Percentiles rank a stretch among this genome's conserved stretches.
Evolutionary conservation across 2,113 vertebrate species (phyloP).

Genomic region (Semicossyphus pulcher): DNA sequence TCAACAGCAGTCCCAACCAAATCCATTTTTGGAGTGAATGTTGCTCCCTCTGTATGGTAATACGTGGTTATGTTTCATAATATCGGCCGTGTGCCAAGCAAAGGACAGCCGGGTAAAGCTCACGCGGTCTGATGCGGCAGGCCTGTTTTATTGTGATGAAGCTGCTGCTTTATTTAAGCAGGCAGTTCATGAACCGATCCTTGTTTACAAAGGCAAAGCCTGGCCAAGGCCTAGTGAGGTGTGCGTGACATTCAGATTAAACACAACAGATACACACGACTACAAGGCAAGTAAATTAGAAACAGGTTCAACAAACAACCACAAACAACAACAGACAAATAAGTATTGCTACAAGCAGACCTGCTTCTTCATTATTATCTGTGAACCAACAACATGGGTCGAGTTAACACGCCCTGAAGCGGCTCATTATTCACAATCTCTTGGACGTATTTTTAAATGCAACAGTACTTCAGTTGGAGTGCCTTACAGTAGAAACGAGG

Average conservation of each 20-base stretch:
- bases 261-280: constrained; percentile 29
- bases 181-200: constrained; percentile 33
- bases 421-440: neutral
- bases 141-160: constrained; percentile 39
- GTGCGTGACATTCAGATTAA: constrained; percentile 46
- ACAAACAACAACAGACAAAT: constrained; percentile 19
- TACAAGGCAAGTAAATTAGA: constrained; percentile 2
- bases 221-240: constrained; percentile 12
- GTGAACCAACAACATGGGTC: neutral
- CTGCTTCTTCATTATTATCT: constrained; percentile 2
- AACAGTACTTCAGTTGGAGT: no score
- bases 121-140: constrained; percentile 8
- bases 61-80: constrained; percentile 54
- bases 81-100: constrained; percentile 26
- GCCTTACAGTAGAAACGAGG: no score
- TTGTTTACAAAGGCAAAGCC: constrained; percentile 35
- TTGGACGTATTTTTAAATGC: no score
- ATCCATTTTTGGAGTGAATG: constrained; percentile 54
- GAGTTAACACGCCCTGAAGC: neutral
- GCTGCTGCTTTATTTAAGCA: constrained; percentile 36
- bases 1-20: constrained; percentile 48
- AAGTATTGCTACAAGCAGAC: neutral
- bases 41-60: constrained; percentile 37
- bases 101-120: constrained; percentile 40
- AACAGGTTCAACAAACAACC: constrained; percentile 31